Base-by-base conservation (phyloP, 2,113 vertebrate species). In the Plecturocebus donacophilus region DNA sequence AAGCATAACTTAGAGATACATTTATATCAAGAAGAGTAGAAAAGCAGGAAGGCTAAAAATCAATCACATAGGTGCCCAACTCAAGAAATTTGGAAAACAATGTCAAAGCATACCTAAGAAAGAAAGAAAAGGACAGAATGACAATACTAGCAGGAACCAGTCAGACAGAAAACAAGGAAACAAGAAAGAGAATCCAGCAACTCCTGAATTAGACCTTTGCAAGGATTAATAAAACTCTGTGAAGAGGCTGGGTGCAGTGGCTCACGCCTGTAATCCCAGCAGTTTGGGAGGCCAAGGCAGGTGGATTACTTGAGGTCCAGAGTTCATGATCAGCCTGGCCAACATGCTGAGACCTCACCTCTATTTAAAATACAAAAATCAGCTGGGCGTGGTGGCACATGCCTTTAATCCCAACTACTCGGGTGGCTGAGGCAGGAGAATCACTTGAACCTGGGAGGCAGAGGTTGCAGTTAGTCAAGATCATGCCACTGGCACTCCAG, bases 71-170 rank as follows among this genome's bases (percentile, higher is more conserved):
- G 4, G 21, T 23, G 9, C 42, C 27, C 54, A 58, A 25, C 7
- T 54, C 82, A 38, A 25, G 61, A 27, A 71, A 58, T 14, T 2
- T 5, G 56, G 68, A 30, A 21, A 70, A 54, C 7, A 23, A 58
- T 8, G 12, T 1, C 0, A 25, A 20, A 2, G 6, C 16, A n/a
- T 30, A 90, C 38, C 5, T 64, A 49, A 4, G 4, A 45, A 73
- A 61, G 70, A 13, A 58, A 40, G 47, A 77, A n/a, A n/a, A 77
- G 13, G 61, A 11, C 3, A 4, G 14, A 70, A 66, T 17, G 45
- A 38, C 16, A 14, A 25, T 30, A 0, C 0, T 3, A 52, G 42
- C 58, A 89, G 52, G 70, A 88, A 79, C 9, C 45, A 58, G 0
- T 16, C 52, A 40, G 52, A 68, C 0, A 42, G 47, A 17, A 54